Conservation (phyloP, 2,888 invertebrate genomes). For the Malachius bipustulatus region DNA sequence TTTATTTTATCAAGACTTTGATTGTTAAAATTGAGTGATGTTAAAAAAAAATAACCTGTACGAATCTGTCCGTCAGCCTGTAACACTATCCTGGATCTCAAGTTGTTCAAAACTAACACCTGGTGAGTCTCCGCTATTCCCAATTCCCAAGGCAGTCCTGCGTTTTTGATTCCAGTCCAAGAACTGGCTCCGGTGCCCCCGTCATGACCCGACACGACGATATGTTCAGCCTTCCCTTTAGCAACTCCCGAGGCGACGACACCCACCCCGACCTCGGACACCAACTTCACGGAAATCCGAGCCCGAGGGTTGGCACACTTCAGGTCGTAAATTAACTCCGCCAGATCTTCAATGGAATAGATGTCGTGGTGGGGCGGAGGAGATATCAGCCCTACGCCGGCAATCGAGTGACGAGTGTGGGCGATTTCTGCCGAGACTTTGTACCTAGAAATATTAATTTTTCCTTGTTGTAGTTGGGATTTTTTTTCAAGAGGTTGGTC, state of each 20-base stretch:
- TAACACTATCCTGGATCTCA: constrained; percentile 83
- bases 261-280: constrained; percentile 97
- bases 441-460: constrained; percentile 37
- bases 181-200: constrained; percentile 98
- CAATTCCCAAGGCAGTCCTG: constrained; percentile 97
- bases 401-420: constrained; percentile 85
- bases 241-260: constrained; percentile 90
- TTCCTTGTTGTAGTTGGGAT: too few species aligned
- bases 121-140: constrained; percentile 98
- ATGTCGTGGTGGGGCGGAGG: constrained; percentile 99
- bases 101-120: constrained; percentile 84
- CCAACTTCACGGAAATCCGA: constrained; percentile 92
- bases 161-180: constrained; percentile 98
- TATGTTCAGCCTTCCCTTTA: constrained; percentile 91
- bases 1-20: too few species aligned
- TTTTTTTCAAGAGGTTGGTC: constrained; percentile 2
- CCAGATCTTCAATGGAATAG: constrained; percentile 97
- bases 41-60: constrained; percentile 46
- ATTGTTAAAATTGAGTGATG: neutral
- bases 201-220: constrained; percentile 97
- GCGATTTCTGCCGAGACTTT: constrained; percentile 94
- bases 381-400: constrained; percentile 95
- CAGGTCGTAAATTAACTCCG: constrained; percentile 94
- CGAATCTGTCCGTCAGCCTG: constrained; percentile 95
- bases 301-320: constrained; percentile 95